Evolutionary conservation across 2,888 invertebrate genomes (phyloP).

Genomic region (Petrolisthes manimaculis): DNA sequence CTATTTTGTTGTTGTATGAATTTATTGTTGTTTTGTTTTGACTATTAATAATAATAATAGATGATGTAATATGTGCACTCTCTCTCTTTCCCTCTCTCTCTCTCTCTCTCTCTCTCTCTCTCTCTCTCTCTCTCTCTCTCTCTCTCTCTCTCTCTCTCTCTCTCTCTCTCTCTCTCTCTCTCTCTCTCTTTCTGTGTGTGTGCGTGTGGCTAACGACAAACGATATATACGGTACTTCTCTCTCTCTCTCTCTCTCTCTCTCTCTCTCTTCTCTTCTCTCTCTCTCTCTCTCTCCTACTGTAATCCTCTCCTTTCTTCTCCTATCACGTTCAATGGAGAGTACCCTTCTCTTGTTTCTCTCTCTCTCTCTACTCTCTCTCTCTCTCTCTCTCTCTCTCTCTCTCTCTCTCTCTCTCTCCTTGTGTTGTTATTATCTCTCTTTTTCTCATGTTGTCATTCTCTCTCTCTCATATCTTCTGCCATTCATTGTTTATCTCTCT

Average conservation of each 20-base stretch:
- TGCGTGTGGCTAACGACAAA: too few species aligned
- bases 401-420: not conserved
- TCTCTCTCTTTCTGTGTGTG: too few species aligned
- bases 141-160: slow-evolving; percentile 23
- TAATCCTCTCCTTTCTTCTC: too few species aligned
- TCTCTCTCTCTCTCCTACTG: not conserved
- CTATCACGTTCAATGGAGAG: too few species aligned
- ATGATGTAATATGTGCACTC: not conserved
- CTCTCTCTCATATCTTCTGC: not conserved
- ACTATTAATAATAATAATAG: not conserved
- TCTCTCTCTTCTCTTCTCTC: not conserved
- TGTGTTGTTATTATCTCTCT: not conserved
- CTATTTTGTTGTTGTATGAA: not conserved
- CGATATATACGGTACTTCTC: not conserved
- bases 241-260: slow-evolving; percentile 15
- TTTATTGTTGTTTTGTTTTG: not conserved
- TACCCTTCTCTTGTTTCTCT: too few species aligned
- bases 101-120: not conserved
- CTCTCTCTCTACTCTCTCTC: not conserved
- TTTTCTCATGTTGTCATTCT: not conserved
- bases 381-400: slow-evolving; percentile 1
- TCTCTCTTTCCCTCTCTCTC: not conserved
- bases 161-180: not conserved
- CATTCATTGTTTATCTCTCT: not conserved
- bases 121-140: slow-evolving; percentile 6